Evolutionary conservation across 2,888 invertebrate genomes (phyloP), one percentile per base, ranked within the genome.

Genomic region (Philereme transversata): DNA sequence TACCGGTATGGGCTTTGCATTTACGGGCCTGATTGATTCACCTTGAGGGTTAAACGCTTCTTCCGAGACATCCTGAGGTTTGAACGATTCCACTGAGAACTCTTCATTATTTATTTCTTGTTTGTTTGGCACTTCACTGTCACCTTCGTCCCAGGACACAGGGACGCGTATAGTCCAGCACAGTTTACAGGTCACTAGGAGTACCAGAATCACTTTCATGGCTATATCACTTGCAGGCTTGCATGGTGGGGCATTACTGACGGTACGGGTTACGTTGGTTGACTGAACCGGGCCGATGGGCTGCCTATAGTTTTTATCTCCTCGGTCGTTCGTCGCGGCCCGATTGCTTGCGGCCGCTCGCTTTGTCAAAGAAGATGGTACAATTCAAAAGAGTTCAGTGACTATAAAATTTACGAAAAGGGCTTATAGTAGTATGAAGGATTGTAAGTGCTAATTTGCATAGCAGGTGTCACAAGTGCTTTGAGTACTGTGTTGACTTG

Each of bases 261-360:
- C 60, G 49, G 79, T 84, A 83, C 83, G 84, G 74, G 80, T 75
- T 75, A 74, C 81, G 75, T 76, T 80, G 82, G 82, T 80, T 78
- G 83, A 92, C 92, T 93, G 87, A 88, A 86, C 85, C 84, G 76
- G 83, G 79, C 77, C 83, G 79, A 74, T 73, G 76, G 81, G 72
- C 71, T 69, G 75, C 67, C 78, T 77, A 84, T 81, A 77, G 83
- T 89, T 88, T 92, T 91, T 92, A 93, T 92, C 84, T 88, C 86
- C 87, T 92, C 91, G 90, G 90, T 87, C 75, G 78, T 78, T 79
- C 82, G 86, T 87, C 77, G 85, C 88, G 87, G 81, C 75, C 86
- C 87, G 84, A 86, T 90, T 90, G 83, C 87, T 75, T 74, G 70
- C 76, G 76, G 78, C 84, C 87, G 73, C 75, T 86, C 87, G 88